phyloP scores from a whole-genome alignment of 2,797 vertebrate genomes.

The Sebastes vulpes region DNA sequence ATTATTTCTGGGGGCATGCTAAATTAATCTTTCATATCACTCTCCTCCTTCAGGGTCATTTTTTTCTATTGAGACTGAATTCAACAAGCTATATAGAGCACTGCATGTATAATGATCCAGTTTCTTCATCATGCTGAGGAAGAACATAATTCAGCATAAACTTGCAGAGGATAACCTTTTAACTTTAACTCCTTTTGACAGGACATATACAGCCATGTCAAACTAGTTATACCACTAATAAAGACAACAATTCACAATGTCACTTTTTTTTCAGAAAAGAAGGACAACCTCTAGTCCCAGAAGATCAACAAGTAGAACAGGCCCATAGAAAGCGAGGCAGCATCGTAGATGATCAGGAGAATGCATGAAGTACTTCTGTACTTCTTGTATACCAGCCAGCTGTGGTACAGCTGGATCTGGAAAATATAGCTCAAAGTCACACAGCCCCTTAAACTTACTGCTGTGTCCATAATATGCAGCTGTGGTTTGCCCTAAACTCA shows the following conservation, averaged over 20 bases:
- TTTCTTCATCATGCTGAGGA: background rate
- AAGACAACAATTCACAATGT: background rate
- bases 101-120: background rate
- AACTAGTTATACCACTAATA: background rate
- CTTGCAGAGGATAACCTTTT: background rate
- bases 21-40: constrained; percentile 34
- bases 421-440: background rate
- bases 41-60: constrained; percentile 16
- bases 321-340: background rate
- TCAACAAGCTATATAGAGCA: background rate
- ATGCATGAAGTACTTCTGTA: no score
- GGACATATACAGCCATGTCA: background rate
- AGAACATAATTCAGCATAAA: background rate
- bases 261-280: background rate
- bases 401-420: background rate
- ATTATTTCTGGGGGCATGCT: constrained; percentile 17
- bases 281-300: background rate
- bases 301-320: background rate
- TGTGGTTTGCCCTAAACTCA: background rate
- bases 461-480: background rate
- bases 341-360: background rate
- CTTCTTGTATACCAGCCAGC: background rate
- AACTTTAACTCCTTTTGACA: background rate
- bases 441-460: background rate
- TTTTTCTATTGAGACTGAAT: constrained; percentile 11